A percentile compares a stretch with the other conserved stretches of the same genome.
Evolutionary conservation across 2,888 invertebrate species (phyloP).

Genomic region (Tenthredo livida): DNA sequence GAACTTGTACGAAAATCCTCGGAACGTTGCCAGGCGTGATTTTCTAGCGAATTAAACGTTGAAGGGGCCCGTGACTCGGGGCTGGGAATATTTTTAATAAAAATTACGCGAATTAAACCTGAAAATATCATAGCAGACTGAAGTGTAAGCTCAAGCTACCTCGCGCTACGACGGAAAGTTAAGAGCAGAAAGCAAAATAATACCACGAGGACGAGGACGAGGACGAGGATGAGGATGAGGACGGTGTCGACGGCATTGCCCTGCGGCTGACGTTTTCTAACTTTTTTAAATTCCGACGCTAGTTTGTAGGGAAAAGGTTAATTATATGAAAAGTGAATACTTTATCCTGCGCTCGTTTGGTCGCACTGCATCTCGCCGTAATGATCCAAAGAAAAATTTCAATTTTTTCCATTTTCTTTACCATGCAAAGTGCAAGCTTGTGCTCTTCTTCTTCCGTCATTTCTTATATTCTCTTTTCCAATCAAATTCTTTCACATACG

Average conservation of each 20-base stretch:
- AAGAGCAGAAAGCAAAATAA: constrained; percentile 36
- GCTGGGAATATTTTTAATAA: neutral
- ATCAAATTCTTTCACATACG: neutral
- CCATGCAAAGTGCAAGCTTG: neutral
- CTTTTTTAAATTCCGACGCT: constrained; percentile 30
- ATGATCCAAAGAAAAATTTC: neutral
- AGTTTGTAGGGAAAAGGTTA: constrained; percentile 23
- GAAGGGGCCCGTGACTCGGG: neutral
- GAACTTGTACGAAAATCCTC: constrained; percentile 13
- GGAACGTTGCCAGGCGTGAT: constrained; percentile 39
- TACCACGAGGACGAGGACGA: constrained; percentile 10
- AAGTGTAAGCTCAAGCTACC: constrained; percentile 1
- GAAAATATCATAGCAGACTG: constrained; percentile 35
- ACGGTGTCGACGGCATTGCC: neutral
- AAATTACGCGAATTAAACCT: constrained; percentile 18
- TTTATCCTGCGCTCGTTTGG: neutral
- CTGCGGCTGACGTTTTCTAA: constrained; percentile 28
- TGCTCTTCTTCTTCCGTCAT: neutral
- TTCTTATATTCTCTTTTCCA: neutral
- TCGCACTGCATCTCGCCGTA: constrained; percentile 11
- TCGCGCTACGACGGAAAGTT: constrained; percentile 7
- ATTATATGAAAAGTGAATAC: constrained; percentile 41
- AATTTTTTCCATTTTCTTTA: neutral
- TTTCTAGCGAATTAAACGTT: constrained; percentile 45
- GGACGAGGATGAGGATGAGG: neutral